These are phyloP conservation scores for Amazona guildingii DNA, from an alignment of 2,113 vertebrate species.

Conservation along the genomic window DNA sequence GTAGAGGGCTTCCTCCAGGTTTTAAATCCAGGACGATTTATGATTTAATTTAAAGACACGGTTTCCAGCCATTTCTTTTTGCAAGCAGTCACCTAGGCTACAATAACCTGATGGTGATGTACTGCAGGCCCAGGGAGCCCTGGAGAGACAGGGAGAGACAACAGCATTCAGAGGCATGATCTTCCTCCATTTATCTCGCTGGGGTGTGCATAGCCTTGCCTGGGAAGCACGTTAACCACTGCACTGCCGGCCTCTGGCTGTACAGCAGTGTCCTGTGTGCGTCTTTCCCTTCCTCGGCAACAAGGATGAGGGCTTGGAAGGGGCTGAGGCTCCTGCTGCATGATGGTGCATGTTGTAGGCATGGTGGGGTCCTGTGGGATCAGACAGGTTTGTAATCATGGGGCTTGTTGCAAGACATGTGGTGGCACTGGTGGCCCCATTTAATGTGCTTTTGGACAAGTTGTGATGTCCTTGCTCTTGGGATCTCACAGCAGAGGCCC, in stretches of 20 bases:
- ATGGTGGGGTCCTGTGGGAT: neutral
- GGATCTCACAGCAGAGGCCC: neutral
- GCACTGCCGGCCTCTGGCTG: neutral
- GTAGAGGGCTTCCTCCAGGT: neutral
- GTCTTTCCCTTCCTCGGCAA: neutral
- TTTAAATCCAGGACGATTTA: conserved; percentile 29
- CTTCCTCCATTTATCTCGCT: neutral
- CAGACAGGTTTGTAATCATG: neutral
- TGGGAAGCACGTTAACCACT: neutral
- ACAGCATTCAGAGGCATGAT: neutral
- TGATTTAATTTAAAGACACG: conserved; percentile 39
- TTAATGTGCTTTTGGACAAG: neutral
- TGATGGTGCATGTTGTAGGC: neutral
- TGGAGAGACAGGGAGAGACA: neutral
- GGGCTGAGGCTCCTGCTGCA: neutral
- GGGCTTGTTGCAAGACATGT: neutral
- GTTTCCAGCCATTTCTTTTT: conserved; percentile 40
- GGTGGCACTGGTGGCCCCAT: neutral
- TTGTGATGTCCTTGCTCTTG: neutral
- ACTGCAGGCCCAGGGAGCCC: conserved; percentile 5
- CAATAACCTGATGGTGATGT: conserved; percentile 31
- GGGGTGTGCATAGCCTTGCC: neutral
- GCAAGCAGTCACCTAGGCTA: conserved; percentile 44
- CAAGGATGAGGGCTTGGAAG: neutral
- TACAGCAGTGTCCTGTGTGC: rapidly evolving